Conservation (phyloP, 23 tunicate species). For the Botrylloides violaceus region DNA sequence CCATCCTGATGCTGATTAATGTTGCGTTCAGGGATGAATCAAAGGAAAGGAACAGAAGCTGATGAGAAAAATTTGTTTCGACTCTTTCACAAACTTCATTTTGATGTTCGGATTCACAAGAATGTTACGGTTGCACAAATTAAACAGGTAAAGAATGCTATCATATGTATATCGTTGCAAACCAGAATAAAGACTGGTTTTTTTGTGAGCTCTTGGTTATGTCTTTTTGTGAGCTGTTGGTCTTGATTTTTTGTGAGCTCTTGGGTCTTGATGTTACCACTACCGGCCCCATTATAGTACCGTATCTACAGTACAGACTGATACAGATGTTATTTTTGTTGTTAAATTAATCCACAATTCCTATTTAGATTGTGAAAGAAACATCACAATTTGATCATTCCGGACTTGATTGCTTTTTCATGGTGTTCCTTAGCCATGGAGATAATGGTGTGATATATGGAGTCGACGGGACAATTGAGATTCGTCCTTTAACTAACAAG, state of each 20-base stretch:
- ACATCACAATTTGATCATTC: constrained; percentile 40
- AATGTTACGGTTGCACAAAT: constrained; percentile 13
- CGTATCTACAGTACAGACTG: too few relatives aligned
- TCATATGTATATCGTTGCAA: too few relatives aligned
- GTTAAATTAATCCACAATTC: background rate
- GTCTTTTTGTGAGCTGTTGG: too few relatives aligned
- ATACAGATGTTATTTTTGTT: background rate
- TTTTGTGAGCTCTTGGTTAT: too few relatives aligned
- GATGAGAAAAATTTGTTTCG: constrained; percentile 44
- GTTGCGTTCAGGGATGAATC: constrained; percentile 56
- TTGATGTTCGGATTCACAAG: constrained; percentile 36
- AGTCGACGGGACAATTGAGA: constrained; percentile 50
- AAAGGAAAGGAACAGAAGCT: constrained; percentile 67
- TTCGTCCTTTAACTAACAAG: constrained; percentile 38
- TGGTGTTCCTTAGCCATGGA: constrained; percentile 73
- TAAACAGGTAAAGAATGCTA: too few relatives aligned
- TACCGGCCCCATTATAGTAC: too few relatives aligned
- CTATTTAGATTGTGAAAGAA: constrained; percentile 23
- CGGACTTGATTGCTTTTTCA: constrained; percentile 47
- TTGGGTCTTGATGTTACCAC: too few relatives aligned
- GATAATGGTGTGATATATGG: constrained; percentile 72
- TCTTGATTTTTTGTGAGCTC: too few relatives aligned
- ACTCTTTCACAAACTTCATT: constrained; percentile 48
- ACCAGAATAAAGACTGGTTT: too few relatives aligned
- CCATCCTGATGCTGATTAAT: background rate